Percentiles rank a stretch among this genome's conserved stretches.
Conservation (phyloP, 2,888 invertebrate species). For the Metellina segmentata region DNA sequence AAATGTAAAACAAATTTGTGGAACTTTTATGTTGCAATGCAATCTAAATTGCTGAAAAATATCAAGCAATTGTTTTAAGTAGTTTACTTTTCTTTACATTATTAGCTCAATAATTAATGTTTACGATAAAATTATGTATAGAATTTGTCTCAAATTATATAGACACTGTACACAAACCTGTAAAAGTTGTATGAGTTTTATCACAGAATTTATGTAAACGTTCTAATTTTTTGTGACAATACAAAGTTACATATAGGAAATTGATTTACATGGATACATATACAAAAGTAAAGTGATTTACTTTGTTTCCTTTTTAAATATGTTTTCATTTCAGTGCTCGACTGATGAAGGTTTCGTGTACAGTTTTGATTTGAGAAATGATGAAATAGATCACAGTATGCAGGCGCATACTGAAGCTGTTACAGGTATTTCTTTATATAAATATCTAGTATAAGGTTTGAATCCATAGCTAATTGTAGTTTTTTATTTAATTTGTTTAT, state of each 20-base stretch:
- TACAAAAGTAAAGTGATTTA: not conserved
- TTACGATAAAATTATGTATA: not conserved
- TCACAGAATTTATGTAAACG: not conserved
- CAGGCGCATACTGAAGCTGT: constrained; percentile 91
- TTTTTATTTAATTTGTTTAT: not conserved
- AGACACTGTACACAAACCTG: not conserved
- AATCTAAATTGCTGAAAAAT: not conserved
- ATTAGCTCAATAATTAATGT: not conserved
- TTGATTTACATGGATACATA: not conserved
- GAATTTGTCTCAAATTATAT: not conserved
- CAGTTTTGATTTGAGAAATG: constrained; percentile 87
- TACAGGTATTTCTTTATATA: constrained; percentile 84
- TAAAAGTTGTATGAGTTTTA: not conserved
- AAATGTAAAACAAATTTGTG: not conserved
- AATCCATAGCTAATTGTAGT: not conserved
- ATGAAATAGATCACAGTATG: constrained; percentile 86
- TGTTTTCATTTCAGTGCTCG: constrained; percentile 81
- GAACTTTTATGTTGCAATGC: not conserved
- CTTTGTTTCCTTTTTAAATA: constrained; percentile 6
- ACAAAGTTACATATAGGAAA: not conserved
- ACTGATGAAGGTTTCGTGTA: constrained; percentile 85
- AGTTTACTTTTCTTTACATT: not conserved
- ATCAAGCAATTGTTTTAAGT: not conserved
- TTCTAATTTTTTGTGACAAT: not conserved
- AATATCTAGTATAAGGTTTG: not conserved